Evolutionary conservation across 2,888 invertebrate genomes (phyloP).

Genomic region (Lypha dubia): DNA sequence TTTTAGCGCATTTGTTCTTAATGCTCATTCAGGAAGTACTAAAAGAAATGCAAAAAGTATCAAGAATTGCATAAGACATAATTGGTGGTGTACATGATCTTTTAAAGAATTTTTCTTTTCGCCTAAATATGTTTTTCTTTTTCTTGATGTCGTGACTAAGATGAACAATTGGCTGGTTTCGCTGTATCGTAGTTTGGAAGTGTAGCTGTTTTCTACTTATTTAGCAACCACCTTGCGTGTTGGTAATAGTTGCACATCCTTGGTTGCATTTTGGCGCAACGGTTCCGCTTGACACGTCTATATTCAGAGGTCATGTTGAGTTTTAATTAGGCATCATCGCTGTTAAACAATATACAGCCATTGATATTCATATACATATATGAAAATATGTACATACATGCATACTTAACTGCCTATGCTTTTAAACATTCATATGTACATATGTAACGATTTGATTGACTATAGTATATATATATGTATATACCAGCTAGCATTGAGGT

Average conservation of each 20-base stretch:
- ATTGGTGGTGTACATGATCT: conserved; percentile 20
- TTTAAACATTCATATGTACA: too few species aligned
- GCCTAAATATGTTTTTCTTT: conserved; percentile 18
- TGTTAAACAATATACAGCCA: conserved; percentile 2
- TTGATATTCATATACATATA: not conserved
- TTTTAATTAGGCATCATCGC: conserved; percentile 63
- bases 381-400: not conserved
- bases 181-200: conserved; percentile 43
- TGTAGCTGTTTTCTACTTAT: conserved; percentile 38
- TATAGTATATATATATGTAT: too few species aligned
- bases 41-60: conserved; percentile 26
- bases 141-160: conserved; percentile 51
- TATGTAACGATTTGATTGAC: too few species aligned
- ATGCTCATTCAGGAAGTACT: conserved; percentile 55
- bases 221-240: conserved; percentile 61
- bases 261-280: conserved; percentile 74
- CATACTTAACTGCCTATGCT: too few species aligned
- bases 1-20: conserved; percentile 26
- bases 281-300: conserved; percentile 73
- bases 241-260: conserved; percentile 71
- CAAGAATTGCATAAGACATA: conserved; percentile 8
- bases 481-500: too few species aligned
- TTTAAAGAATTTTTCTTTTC: conserved; percentile 25
- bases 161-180: conserved; percentile 51
- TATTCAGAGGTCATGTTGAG: conserved; percentile 67